Conservation (phyloP, 2,888 invertebrate species). For the Gymnosoma rotundatum region DNA sequence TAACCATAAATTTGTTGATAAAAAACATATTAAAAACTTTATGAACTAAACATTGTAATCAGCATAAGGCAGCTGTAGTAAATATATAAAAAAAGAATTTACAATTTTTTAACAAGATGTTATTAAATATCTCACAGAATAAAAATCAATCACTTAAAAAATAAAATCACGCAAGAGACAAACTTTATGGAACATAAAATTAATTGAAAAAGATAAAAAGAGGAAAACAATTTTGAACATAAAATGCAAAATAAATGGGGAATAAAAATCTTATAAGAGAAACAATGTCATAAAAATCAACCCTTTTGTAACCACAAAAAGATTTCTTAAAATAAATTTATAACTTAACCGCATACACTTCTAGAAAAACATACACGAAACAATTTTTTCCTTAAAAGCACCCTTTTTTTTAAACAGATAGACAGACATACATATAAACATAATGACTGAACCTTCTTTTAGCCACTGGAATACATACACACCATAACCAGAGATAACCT, state of each 20-base stretch:
- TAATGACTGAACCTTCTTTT: constrained; percentile 11
- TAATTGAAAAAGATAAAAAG: constrained; percentile 58
- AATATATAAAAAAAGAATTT: constrained; percentile 10
- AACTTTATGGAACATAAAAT: constrained; percentile 51
- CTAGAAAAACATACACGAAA: no score
- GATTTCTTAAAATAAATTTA: constrained; percentile 59
- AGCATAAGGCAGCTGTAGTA: not conserved
- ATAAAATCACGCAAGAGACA: constrained; percentile 9
- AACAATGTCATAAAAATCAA: constrained; percentile 60
- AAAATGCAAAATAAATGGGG: constrained; percentile 15
- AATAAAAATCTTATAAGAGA: constrained; percentile 16
- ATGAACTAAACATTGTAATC: constrained; percentile 15
- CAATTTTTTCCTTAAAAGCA: not conserved
- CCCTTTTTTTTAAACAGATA: not conserved
- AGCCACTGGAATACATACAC: constrained; percentile 4
- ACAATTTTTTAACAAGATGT: constrained; percentile 27
- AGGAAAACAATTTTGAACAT: constrained; percentile 9
- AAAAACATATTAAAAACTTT: not conserved
- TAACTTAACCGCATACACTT: constrained; percentile 47
- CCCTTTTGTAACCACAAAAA: constrained; percentile 60
- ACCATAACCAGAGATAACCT: not conserved
- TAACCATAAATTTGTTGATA: no score
- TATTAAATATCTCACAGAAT: constrained; percentile 43
- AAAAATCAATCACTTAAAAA: constrained; percentile 57
- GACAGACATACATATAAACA: constrained; percentile 27